Base-by-base conservation (phyloP, 2,797 vertebrate genomes). In the Hypotaenidia philippensis region DNA sequence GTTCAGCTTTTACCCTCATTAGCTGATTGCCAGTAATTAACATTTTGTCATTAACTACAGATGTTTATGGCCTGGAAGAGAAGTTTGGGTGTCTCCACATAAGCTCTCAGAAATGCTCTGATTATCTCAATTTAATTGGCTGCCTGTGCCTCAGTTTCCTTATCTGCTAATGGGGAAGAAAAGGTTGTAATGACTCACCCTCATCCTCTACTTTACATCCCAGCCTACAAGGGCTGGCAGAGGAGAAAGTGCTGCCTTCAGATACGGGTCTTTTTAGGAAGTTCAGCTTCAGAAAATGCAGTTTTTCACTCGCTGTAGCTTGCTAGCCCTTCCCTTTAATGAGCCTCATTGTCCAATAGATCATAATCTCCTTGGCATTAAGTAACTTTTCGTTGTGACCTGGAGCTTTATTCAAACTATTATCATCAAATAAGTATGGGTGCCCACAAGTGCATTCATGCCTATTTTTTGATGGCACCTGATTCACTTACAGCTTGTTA, bases 31-130 rank as follows among this genome's bases (percentile, higher is more conserved):
- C 85, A 86, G 92, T 97, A 97, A 96, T 95, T 97, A 97, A 97
- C 94, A 97, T 95, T 95, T 95, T 91, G 96, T 95, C 96, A 97
- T 97, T 97, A 97, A 94, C 95, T 97, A 95, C 95, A 95, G 95
- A 94, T 94, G 96, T 90, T 96, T 94, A 88, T 81, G 90, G 87
- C 94, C 95, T 94, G 77, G 79, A 93, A 96, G 80, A 96, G 94
- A 93, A 93, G 85, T 94, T 91, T 93, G 89, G 82, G 82, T 83
- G 71, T 68, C 78, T 96, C 45, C 50, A 64, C n/a, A 56, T 66
- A 80, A 91, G 53, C 79, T 68, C 50, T 80, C 84, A 92, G 83
- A 93, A 94, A 90, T 94, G 70, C 68, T 72, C 87, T 91, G 94
- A 94, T 93, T 94, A 94, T 94, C 63, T 91, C 40, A 13, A 70